Percentiles rank a stretch among this genome's conserved stretches.
Conservation (phyloP, 2,888 invertebrate species). For the Plebejus anna region DNA sequence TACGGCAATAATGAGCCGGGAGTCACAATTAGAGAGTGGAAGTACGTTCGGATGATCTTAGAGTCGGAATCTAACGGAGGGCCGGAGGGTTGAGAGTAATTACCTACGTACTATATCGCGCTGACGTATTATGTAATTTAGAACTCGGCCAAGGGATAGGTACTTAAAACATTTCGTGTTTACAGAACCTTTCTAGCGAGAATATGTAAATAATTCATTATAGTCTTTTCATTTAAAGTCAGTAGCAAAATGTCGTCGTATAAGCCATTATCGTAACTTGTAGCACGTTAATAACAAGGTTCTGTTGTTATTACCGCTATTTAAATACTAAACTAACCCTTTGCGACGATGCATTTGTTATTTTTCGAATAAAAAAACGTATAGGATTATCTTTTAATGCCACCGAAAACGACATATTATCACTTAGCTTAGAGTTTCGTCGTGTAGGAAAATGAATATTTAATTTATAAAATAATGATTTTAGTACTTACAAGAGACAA, state of each 20-base stretch:
- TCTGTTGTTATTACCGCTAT: too few relatives aligned
- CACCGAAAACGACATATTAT: too few relatives aligned
- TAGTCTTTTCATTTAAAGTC: background rate
- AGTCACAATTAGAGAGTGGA: conserved; percentile 76
- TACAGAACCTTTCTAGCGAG: background rate
- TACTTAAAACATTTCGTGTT: conserved; percentile 3
- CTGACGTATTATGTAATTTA: conserved; percentile 27
- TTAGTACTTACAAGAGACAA: too few relatives aligned
- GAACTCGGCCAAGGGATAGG: background rate
- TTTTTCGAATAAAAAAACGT: too few relatives aligned
- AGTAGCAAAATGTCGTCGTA: background rate
- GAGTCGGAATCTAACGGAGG: conserved; percentile 58
- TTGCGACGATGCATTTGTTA: too few relatives aligned
- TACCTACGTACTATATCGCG: conserved; percentile 28
- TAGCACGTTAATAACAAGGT: too few relatives aligned
- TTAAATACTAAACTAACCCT: too few relatives aligned
- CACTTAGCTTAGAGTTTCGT: too few relatives aligned
- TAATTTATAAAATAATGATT: too few relatives aligned
- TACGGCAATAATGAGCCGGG: conserved; percentile 74
- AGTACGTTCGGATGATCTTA: conserved; percentile 74
- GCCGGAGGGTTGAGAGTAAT: conserved; percentile 41
- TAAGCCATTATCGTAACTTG: too few relatives aligned
- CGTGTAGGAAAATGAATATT: too few relatives aligned
- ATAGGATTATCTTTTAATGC: too few relatives aligned
- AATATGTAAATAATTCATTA: background rate